These are phyloP conservation scores for Brachionus paranguensis DNA, from an alignment of 1,140 invertebrate genomes.

Conservation along the genomic window DNA sequence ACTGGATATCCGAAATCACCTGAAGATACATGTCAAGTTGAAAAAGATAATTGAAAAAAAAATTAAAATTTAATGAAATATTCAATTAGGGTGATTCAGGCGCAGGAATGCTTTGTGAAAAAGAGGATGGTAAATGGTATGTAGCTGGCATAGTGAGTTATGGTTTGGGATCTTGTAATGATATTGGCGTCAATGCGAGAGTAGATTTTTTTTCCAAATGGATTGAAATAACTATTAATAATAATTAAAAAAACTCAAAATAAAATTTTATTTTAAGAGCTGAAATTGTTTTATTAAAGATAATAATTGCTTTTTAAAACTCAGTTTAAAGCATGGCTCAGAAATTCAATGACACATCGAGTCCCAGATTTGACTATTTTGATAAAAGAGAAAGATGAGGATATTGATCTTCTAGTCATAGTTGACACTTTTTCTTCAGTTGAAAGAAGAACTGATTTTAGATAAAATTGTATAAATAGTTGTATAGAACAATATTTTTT, in stretches of 20 bases:
- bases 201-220: neutral
- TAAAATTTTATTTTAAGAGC: no score
- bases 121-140: conserved; percentile 7
- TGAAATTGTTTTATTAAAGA: no score
- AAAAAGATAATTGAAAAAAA: neutral
- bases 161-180: neutral
- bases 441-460: no score
- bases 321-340: no score
- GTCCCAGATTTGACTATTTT: no score
- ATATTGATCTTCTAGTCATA: no score
- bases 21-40: conserved; percentile 24
- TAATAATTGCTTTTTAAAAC: no score
- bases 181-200: neutral
- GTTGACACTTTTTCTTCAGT: no score
- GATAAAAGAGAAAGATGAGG: no score
- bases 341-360: no score
- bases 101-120: conserved; percentile 14
- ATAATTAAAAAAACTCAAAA: neutral
- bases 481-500: no score
- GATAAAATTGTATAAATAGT: no score
- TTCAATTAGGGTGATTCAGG: conserved; percentile 24
- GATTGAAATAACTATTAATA: neutral
- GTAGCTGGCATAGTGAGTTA: conserved; percentile 23
- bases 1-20: neutral
- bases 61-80: neutral